Base-by-base conservation (phyloP, 2,888 invertebrate genomes). In the Eueremaeus valkanovi region DNA sequence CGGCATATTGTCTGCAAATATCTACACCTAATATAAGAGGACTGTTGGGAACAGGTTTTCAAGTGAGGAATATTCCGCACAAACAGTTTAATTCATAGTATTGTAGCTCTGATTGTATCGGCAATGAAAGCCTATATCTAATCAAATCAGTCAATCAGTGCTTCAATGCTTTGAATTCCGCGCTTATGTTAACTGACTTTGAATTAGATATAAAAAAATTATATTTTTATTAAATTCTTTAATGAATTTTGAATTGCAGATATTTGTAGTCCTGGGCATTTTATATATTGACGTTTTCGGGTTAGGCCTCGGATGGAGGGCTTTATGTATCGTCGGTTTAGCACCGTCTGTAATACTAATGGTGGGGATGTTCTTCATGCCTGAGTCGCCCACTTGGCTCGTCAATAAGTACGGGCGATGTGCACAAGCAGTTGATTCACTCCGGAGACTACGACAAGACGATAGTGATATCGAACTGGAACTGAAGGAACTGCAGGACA, bases 331-430 rank as follows among this genome's bases (percentile, higher is more conserved):
- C 6, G 31, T 72, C 9, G 49, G 58, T 55, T 3, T 75, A 27
- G 24, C 72, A 0, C 75, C 75, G 1, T 33, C 31, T 9, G 49
- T 72, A n/a, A 3, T 75, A 0, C 36, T 45, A 21, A 36, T 72
- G 0, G 42, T 72, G 21, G 51, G 55, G 11, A 75, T 75, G 75
- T 6, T 55, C 11, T 84, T 91, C 68, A 90, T 95, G 78, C 95
- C 95, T 0, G 96, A 97, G 85, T 94, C 95, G 0, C 96, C 97
- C 0, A 88, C 93, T 78, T 79, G 81, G 81, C 73, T 81, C 8
- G 55, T 80, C n/a, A 42, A 9, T 21, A 70, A 74, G 1, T 73
- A 75, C 42, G 77, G 76, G 21, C 73, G 75, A 49, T 87, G 88
- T 77, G 89, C 90, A 78, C 88, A 90, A 58, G 94, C 95, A 0